phyloP scores from a whole-genome alignment of 2,797 vertebrate genomes.

The Synaphobranchus kaupii region DNA sequence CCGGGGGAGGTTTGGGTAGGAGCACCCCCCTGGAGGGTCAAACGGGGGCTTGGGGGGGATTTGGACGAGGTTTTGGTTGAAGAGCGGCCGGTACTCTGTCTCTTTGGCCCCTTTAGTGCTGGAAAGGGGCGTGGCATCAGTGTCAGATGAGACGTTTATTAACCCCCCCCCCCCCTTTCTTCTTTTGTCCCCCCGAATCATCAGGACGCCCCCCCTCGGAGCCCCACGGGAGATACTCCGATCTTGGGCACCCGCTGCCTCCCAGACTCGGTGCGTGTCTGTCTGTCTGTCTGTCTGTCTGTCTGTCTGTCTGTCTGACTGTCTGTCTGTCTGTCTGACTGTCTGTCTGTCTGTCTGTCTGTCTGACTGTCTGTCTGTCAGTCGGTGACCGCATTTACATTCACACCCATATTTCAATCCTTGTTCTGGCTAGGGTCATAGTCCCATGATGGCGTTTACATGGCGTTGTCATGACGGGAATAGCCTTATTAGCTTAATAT shows the following conservation, averaged over 20 bases:
- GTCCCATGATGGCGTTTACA: background rate
- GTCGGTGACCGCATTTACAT: background rate
- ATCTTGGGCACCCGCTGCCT: constrained; percentile 60
- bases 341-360: too few relatives aligned
- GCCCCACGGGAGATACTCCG: constrained; percentile 78
- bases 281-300: background rate
- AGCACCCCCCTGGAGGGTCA: too few relatives aligned
- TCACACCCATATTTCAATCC: background rate
- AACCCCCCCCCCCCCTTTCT: background rate
- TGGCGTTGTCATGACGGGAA: background rate
- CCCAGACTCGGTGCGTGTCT: constrained; percentile 57
- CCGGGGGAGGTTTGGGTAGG: background rate
- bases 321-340: background rate
- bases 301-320: background rate
- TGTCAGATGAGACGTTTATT: background rate
- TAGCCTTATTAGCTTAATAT: background rate
- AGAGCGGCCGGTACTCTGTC: too few relatives aligned
- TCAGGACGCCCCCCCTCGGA: constrained; percentile 81
- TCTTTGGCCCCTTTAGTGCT: too few relatives aligned
- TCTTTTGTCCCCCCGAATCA: background rate
- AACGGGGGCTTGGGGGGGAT: background rate
- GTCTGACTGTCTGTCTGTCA: too few relatives aligned
- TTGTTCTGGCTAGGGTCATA: background rate
- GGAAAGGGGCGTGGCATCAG: background rate
- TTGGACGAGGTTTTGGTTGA: background rate